Base-by-base conservation (phyloP, 2,113 vertebrate genomes). In the Phylloscopus trochiloides region DNA sequence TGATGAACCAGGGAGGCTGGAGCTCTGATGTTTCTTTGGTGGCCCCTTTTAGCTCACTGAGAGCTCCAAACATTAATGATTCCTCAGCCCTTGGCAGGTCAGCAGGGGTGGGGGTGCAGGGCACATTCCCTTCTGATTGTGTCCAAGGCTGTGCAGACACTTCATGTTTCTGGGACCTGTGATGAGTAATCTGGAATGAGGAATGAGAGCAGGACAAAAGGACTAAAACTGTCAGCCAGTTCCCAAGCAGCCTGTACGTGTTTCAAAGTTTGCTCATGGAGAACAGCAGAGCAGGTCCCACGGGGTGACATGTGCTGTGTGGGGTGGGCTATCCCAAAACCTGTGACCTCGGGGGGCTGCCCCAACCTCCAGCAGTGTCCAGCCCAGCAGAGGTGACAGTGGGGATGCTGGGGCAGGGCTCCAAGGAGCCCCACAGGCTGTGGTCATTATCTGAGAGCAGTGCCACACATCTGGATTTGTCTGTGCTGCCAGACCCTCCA, bases 111-210 rank as follows among this genome's bases (percentile, higher is more conserved):
- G 59, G 25, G 50, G 59, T 47, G 63, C 95, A 61, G 42, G 54
- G 59, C 32, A 86, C 9, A 1, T 61, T 96, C 92, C 90, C 81
- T 63, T 52, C 50, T 36, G 77, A 75, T 83, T 17, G 5, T 62
- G 88, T 58, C 3, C 3, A 40, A 89, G 87, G 85, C 55, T 81
- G 32, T 55, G 74, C 73, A 82, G 75, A 38, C 65, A 66, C 73
- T 88, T 93, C 83, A 50, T 29, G 31, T 86, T 74, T 70, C 68
- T 84, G 85, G 68, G 94, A 95, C 79, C 45, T 67, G 42, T 43
- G 55, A 42, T 19, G 40, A 82, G 75, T 58, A 62, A 65, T 38
- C 63, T 62, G 71, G 71, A 75, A 70, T n/a, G 72, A 73, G 61
- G 88, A 94, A 79, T 67, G 91, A 73, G 84, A 88, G 66, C 72